Conservation (phyloP, 2,797 vertebrate species). For the Coracias cyanogaster region DNA sequence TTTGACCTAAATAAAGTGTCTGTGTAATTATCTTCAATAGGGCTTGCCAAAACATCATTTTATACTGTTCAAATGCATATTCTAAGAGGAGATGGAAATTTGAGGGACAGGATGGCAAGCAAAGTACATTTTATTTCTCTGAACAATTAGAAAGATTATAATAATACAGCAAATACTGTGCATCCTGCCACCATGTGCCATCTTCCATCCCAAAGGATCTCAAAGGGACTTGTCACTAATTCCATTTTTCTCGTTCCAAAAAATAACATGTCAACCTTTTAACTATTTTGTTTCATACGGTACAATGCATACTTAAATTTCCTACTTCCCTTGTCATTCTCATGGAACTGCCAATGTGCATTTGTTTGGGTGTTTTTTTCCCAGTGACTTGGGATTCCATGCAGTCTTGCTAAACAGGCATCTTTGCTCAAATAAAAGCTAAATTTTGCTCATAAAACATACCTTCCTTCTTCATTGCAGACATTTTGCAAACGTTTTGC, state of each 20-base stretch:
- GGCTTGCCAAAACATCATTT: constrained; percentile 68
- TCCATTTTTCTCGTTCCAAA: constrained; percentile 70
- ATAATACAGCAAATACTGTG: constrained; percentile 65
- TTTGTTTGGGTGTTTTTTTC: not conserved
- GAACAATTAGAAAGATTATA: constrained; percentile 54
- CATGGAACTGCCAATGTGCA: not conserved
- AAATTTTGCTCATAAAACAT: constrained; percentile 6
- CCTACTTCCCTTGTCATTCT: not conserved
- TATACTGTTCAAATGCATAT: constrained; percentile 73
- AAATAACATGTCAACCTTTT: constrained; percentile 61
- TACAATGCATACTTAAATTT: constrained; percentile 5
- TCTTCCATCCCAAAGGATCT: constrained; percentile 70
- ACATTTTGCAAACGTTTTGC: not conserved
- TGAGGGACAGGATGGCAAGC: constrained; percentile 51
- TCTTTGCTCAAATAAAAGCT: not conserved
- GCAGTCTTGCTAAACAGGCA: not conserved
- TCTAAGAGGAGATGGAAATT: constrained; percentile 46
- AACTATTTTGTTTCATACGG: constrained; percentile 56
- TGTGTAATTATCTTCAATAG: constrained; percentile 50
- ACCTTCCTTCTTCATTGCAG: not conserved
- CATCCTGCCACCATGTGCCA: constrained; percentile 65
- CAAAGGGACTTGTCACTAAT: constrained; percentile 65
- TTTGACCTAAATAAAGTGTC: constrained; percentile 65
- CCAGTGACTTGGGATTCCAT: not conserved
- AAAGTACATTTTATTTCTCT: constrained; percentile 38